Conservation (phyloP, 2,113 vertebrate genomes). For the Dasypus novemcinctus region DNA sequence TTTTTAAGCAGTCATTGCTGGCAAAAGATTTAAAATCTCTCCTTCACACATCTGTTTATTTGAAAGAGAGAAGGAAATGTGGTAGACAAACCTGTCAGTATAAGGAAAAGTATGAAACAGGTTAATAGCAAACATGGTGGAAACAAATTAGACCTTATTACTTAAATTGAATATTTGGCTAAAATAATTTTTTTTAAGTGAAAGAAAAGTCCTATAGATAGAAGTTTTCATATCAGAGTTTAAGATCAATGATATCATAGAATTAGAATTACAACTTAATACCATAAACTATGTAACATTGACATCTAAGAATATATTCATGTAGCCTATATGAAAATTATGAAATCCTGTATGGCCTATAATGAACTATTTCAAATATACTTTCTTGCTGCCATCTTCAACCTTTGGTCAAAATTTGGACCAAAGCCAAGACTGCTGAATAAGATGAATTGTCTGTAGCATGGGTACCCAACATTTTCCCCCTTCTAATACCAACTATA, state of each 20-base stretch:
- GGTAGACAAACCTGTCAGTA: constrained; percentile 62
- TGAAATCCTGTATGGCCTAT: not conserved
- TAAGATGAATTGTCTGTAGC: not conserved
- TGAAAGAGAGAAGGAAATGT: constrained; percentile 69
- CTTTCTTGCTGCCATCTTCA: constrained; percentile 20
- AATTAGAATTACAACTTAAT: constrained; percentile 25
- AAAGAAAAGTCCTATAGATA: not conserved
- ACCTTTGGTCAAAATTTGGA: not conserved
- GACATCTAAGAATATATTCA: not conserved
- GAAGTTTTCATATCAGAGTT: not conserved
- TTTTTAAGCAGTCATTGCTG: constrained; percentile 71
- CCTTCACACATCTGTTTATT: constrained; percentile 73
- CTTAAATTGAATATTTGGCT: constrained; percentile 21
- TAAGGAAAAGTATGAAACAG: constrained; percentile 68
- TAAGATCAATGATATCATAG: constrained; percentile 20
- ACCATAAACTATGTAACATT: not conserved
- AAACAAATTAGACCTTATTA: constrained; percentile 18
- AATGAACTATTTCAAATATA: not conserved
- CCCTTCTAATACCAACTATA: not conserved
- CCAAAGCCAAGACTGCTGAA: not conserved
- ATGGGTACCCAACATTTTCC: not conserved
- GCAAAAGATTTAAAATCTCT: constrained; percentile 70
- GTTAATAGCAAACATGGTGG: constrained; percentile 56
- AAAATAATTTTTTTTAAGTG: constrained; percentile 24
- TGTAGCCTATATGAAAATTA: constrained; percentile 10